Conservation (phyloP, 2,797 vertebrate species). For the Eutrigla gurnardus region DNA sequence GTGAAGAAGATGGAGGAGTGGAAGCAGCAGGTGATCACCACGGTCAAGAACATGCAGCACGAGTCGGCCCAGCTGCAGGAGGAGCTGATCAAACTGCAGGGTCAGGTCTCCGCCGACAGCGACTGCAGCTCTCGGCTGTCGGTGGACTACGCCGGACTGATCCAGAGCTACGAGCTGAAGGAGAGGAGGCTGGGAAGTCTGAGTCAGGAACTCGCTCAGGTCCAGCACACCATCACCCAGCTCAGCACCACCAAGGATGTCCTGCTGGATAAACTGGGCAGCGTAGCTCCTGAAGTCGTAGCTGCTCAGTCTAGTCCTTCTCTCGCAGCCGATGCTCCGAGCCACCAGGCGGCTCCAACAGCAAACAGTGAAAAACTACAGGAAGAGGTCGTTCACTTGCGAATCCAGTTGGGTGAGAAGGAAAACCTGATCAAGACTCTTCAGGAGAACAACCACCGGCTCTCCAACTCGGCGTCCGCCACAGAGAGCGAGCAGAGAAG, state of each 20-base stretch:
- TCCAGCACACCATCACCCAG: slow-evolving; percentile 93
- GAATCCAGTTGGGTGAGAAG: slow-evolving; percentile 85
- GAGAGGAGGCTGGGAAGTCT: slow-evolving; percentile 90
- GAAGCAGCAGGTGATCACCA: slow-evolving; percentile 99
- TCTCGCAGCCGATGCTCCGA: slow-evolving; percentile 35
- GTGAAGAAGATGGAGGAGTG: slow-evolving; percentile 99
- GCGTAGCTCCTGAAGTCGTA: slow-evolving; percentile 73
- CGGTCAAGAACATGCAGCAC: slow-evolving; percentile 97
- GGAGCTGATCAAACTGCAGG: slow-evolving; percentile 92
- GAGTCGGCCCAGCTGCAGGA: slow-evolving; percentile 97
- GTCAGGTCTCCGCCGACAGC: slow-evolving; percentile 90
- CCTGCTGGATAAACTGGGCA: slow-evolving; percentile 91
- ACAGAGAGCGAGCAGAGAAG: slow-evolving; percentile 87
- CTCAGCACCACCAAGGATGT: slow-evolving; percentile 93
- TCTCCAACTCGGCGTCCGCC: slow-evolving; percentile 88
- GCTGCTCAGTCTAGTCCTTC: slow-evolving; percentile 34
- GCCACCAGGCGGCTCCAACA: slow-evolving; percentile 29
- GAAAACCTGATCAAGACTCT: slow-evolving; percentile 90
- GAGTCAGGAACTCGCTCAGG: slow-evolving; percentile 91
- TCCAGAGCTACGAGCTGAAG: slow-evolving; percentile 95
- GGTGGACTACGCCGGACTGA: slow-evolving; percentile 90
- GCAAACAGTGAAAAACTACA: slow-evolving; percentile 57
- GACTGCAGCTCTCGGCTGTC: slow-evolving; percentile 92
- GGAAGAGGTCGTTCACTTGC: slow-evolving; percentile 84
- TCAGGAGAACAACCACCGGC: slow-evolving; percentile 93